Percentiles rank a stretch among this genome's conserved stretches.
Evolutionary conservation across 2,113 vertebrate species (phyloP).

Genomic region (Edolisoma coerulescens): DNA sequence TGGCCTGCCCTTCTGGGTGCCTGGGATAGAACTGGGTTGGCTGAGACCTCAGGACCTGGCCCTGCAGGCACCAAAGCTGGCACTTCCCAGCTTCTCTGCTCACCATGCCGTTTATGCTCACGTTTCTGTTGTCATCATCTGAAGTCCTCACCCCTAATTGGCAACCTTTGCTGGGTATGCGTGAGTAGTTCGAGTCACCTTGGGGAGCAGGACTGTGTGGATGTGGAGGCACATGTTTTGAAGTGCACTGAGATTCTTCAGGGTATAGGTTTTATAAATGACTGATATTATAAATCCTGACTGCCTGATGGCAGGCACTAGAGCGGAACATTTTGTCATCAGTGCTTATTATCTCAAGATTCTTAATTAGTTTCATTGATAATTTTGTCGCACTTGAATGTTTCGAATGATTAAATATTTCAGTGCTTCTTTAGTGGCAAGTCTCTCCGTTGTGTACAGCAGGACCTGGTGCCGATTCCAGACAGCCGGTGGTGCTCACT

Average conservation of each 20-base stretch:
- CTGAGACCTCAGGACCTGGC: background rate
- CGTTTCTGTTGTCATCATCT: background rate
- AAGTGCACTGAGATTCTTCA: background rate
- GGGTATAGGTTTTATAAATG: background rate
- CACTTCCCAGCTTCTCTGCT: background rate
- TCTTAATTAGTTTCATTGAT: constrained; percentile 66
- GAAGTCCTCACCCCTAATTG: background rate
- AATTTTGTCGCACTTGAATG: constrained; percentile 55
- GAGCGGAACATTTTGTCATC: constrained; percentile 60
- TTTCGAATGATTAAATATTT: constrained; percentile 58
- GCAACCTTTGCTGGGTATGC: background rate
- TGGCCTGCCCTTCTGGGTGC: background rate
- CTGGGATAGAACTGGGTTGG: background rate
- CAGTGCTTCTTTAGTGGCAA: constrained; percentile 5
- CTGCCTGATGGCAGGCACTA: constrained; percentile 41
- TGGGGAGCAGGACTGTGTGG: background rate
- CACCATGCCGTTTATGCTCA: rapidly evolving
- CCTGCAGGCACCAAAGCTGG: background rate
- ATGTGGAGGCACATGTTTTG: background rate
- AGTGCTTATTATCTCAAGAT: constrained; percentile 58
- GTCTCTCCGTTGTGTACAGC: background rate
- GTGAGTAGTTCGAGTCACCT: background rate
- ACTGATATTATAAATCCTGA: constrained; percentile 29
- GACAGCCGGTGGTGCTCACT: rapidly evolving
- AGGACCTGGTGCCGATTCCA: background rate